Evolutionary conservation across 2,797 vertebrate species (phyloP).

Genomic region (Pristis pectinata): DNA sequence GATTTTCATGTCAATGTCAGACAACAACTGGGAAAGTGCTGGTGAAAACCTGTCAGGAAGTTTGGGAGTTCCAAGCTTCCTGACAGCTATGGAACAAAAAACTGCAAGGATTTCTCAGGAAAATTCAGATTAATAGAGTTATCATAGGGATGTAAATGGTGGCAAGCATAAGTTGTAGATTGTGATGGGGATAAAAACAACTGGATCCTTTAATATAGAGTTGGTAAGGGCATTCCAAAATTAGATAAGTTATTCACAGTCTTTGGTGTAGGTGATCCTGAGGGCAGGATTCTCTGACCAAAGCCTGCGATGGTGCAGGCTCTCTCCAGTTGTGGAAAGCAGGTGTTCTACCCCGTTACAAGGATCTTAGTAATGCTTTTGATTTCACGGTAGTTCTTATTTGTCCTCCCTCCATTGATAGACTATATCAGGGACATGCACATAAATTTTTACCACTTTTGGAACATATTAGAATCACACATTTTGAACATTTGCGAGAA

Average conservation of each 20-base stretch:
- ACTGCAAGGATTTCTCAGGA: no score
- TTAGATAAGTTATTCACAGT: background rate
- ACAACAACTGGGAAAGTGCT: no score
- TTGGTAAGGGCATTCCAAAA: background rate
- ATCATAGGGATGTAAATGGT: background rate
- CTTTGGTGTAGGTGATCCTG: background rate
- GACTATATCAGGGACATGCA: no score
- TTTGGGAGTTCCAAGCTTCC: no score
- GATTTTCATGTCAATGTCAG: no score
- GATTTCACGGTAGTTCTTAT: background rate
- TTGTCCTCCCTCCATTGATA: background rate
- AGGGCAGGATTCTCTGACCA: background rate
- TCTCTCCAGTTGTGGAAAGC: background rate
- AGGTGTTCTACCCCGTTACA: background rate
- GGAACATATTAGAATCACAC: no score
- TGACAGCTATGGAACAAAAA: no score
- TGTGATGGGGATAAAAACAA: background rate
- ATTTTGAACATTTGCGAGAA: background rate
- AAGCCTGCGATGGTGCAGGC: background rate
- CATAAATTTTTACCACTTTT: no score
- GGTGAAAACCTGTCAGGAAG: no score
- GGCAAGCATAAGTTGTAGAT: background rate
- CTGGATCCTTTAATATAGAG: background rate
- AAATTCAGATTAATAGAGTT: no score
- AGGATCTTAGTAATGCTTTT: background rate